A percentile compares a stretch with the other conserved stretches of the same genome.
Evolutionary conservation across 2,113 vertebrate species (phyloP).

Genomic region (Siniperca knerii): DNA sequence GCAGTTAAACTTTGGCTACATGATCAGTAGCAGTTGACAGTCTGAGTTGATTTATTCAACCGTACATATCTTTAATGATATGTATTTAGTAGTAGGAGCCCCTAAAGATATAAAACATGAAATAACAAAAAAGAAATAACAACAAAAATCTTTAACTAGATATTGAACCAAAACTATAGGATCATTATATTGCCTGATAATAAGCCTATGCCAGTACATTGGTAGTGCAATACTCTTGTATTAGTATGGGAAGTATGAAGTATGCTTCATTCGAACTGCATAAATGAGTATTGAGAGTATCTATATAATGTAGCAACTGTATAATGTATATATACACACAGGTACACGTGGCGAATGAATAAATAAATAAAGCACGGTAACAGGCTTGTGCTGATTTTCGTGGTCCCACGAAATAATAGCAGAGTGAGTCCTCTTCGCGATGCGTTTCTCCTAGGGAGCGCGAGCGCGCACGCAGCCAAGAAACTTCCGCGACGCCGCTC

Average conservation of each 20-base stretch:
- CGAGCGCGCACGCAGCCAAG: conserved; percentile 35
- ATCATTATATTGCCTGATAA: too few species aligned
- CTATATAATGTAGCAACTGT: too few species aligned
- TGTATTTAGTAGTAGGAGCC: background rate
- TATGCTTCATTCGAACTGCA: too few species aligned
- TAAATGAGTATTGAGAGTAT: too few species aligned
- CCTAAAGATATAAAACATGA: too few species aligned
- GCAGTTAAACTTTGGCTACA: background rate
- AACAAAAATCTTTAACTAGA: background rate
- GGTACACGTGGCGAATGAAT: too few species aligned
- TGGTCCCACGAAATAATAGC: background rate
- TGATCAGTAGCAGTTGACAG: background rate
- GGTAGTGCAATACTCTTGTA: too few species aligned
- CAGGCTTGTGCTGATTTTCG: background rate
- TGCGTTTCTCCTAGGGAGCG: background rate
- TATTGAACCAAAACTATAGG: too few species aligned
- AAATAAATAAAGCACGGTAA: background rate
- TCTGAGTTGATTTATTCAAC: background rate
- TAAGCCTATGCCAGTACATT: too few species aligned
- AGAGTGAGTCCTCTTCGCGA: conserved; percentile 50
- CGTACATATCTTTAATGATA: background rate
- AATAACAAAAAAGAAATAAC: background rate
- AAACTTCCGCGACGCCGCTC: conserved; percentile 57
- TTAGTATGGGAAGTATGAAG: too few species aligned
- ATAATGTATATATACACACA: too few species aligned